Base-by-base conservation (phyloP, 2,888 invertebrate species). In the Trachelus troglodyta region DNA sequence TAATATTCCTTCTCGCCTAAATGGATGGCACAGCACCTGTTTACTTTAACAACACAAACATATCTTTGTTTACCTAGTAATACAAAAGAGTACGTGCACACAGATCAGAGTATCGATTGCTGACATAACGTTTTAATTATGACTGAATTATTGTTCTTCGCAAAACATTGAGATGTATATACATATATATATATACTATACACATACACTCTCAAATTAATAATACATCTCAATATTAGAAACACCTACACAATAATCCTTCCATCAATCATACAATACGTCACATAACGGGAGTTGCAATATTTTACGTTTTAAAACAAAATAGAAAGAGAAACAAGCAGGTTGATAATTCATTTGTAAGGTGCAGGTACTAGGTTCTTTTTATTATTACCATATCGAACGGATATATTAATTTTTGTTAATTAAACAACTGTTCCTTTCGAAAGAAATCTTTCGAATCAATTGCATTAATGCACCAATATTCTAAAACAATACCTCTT, bases 401-500 rank as follows among this genome's bases (percentile, higher is more conserved):
- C 77, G 35, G 73, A 78, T 75, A 82, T 81, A 79, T 77, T 76
- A 76, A 81, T 80, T 80, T 77, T 84, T 82, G 78, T 81, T 84
- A 76, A 75, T 83, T 82, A 81, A 84, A 81, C 34, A 79, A 74
- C 75, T 75, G 79, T 81, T 81, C 79, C 79, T 80, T 81, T 81
- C 78, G 77, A 79, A 56, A 79, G n/a, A 73, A 69, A 35, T 79
- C 69, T 68, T 76, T 34, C 56, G 71, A 35, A 12, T 76, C 56
- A n/a, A 34, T 56, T 56, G 9, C 56, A 56, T 56, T 56, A 56
- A 56, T 23, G 9, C 56, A 56, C 23, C 56, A 56, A 23, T 56
- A 9, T 56, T 23, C 56, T 56, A 56, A 56, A 23, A 23, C 23
- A 2, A 9, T 56, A 2, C 56, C 56, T 23, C 56, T 23, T 56